These are phyloP conservation scores for Eleutherodactylus coqui DNA, from an alignment of 2,797 vertebrate genomes.

Conservation along the genomic window DNA sequence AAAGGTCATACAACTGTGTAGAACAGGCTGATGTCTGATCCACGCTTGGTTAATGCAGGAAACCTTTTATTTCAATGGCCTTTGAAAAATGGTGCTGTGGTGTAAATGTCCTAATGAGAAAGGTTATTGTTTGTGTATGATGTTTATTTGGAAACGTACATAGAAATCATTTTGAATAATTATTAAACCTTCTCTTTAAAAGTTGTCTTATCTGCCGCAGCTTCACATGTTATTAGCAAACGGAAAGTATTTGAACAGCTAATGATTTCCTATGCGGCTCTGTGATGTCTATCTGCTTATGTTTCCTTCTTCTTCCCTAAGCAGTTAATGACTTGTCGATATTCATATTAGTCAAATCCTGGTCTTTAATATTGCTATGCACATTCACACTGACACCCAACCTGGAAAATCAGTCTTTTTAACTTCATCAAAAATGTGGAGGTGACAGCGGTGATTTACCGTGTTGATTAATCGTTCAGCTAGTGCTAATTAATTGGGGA, in stretches of 20 bases:
- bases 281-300: conserved; percentile 27
- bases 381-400: conserved; percentile 69
- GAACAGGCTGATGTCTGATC: neutral
- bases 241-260: conserved; percentile 13
- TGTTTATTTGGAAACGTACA: conserved; percentile 9
- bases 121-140: conserved; percentile 9
- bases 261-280: conserved; percentile 43
- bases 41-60: neutral
- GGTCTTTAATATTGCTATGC: conserved; percentile 68
- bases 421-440: conserved; percentile 68
- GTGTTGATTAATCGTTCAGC: conserved; percentile 67
- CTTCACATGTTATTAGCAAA: conserved; percentile 18
- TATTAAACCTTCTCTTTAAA: neutral
- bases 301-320: neutral
- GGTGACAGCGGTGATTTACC: conserved; percentile 66
- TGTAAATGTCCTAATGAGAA: conserved; percentile 6
- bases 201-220: conserved; percentile 15
- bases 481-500: conserved; percentile 73
- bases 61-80: conserved; percentile 3
- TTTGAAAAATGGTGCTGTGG: neutral
- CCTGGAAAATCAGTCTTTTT: conserved; percentile 71
- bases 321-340: conserved; percentile 53
- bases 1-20: conserved; percentile 8
- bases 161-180: conserved; percentile 17
- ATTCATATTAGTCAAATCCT: conserved; percentile 68